Evolutionary conservation across 2,888 invertebrate species (phyloP).

Genomic region (Zeuzera pyrina): DNA sequence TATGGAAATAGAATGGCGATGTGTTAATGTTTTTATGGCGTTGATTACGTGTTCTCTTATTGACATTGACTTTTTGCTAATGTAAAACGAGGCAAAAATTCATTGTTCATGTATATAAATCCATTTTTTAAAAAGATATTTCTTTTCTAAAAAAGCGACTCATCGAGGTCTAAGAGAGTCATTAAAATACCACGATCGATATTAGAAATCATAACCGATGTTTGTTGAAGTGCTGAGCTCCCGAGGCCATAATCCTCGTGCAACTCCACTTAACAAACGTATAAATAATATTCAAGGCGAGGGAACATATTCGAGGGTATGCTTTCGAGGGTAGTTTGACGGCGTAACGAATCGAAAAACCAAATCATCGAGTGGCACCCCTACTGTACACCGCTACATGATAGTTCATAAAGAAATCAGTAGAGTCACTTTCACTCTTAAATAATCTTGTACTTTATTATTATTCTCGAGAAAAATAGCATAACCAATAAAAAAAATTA

Average conservation of each 20-base stretch:
- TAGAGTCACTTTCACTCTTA: too few relatives aligned
- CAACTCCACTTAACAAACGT: constrained; percentile 72
- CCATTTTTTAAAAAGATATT: constrained; percentile 6
- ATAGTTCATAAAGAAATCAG: constrained; percentile 47
- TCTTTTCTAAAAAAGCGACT: background rate
- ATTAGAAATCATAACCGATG: constrained; percentile 61
- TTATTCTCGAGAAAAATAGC: too few relatives aligned
- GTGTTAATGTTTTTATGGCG: too few relatives aligned
- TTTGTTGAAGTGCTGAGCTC: constrained; percentile 68
- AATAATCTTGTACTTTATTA: too few relatives aligned
- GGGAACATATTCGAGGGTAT: constrained; percentile 69
- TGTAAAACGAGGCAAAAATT: too few relatives aligned
- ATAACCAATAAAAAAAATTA: too few relatives aligned
- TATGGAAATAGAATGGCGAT: too few relatives aligned
- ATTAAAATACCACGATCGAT: constrained; percentile 35
- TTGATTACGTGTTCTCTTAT: too few relatives aligned
- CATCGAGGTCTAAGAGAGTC: background rate
- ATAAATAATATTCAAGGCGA: constrained; percentile 73
- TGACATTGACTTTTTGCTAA: too few relatives aligned
- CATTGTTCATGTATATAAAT: too few relatives aligned
- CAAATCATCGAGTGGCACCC: constrained; percentile 73
- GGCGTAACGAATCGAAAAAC: constrained; percentile 74
- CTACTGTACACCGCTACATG: constrained; percentile 65
- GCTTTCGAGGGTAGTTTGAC: constrained; percentile 69
- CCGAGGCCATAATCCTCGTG: constrained; percentile 60